A percentile compares a stretch with the other conserved stretches of the same genome.
These are phyloP conservation scores for Nomada fucata DNA, from an alignment of 2,888 invertebrate genomes.

Conservation along the genomic window DNA sequence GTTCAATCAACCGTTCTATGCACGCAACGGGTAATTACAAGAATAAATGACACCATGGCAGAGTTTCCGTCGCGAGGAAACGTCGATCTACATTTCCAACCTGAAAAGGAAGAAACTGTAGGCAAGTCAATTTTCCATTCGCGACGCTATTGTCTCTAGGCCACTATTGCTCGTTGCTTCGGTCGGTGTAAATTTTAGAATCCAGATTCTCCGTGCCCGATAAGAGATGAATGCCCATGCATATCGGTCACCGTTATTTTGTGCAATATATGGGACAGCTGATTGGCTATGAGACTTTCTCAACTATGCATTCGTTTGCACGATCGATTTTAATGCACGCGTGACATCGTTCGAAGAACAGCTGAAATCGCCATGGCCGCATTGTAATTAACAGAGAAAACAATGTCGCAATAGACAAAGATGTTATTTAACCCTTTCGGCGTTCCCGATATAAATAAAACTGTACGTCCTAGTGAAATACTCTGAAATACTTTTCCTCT, in stretches of 20 bases:
- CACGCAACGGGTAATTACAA: not conserved
- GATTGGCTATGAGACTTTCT: not conserved
- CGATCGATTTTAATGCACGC: conserved; percentile 3
- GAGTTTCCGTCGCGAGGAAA: not conserved
- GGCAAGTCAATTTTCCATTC: conserved; percentile 16
- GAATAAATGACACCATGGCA: not conserved
- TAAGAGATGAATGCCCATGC: conserved; percentile 11
- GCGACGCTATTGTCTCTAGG: conserved; percentile 21
- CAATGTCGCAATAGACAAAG: too few relatives aligned
- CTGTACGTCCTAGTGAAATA: too few relatives aligned
- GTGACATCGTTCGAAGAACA: too few relatives aligned
- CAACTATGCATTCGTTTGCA: not conserved
- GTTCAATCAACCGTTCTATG: conserved; percentile 9
- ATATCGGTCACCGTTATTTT: conserved; percentile 21
- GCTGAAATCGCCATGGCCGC: too few relatives aligned
- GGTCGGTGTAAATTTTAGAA: not conserved
- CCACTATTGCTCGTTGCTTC: not conserved
- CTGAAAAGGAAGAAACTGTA: not conserved
- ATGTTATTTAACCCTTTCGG: too few relatives aligned
- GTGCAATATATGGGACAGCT: not conserved
- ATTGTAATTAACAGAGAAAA: too few relatives aligned
- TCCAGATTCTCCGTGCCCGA: conserved; percentile 23
- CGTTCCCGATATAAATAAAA: too few relatives aligned
- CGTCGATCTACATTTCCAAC: conserved; percentile 6
- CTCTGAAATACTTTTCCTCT: too few relatives aligned